These are phyloP conservation scores for Heliconius ismenius DNA, from an alignment of 2,888 invertebrate genomes.

Conservation along the genomic window DNA sequence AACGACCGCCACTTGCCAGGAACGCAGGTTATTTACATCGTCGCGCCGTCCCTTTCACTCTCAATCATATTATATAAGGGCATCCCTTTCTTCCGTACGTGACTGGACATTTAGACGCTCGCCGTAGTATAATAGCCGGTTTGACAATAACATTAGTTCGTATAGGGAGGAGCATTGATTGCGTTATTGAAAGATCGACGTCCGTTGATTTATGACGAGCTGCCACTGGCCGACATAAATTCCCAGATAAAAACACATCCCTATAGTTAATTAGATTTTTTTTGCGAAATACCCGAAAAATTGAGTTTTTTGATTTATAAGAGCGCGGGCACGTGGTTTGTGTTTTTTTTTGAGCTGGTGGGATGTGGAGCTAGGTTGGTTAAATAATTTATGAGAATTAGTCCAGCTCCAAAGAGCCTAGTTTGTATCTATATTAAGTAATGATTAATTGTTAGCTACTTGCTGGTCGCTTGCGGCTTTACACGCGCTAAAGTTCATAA, in stretches of 20 bases:
- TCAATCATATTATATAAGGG: conserved; percentile 45
- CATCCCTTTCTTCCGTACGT: conserved; percentile 59
- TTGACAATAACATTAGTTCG: conserved; percentile 78
- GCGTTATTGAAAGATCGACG: conserved; percentile 77
- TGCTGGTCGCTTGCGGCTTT: neutral
- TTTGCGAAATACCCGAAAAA: conserved; percentile 23
- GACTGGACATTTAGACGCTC: conserved; percentile 73
- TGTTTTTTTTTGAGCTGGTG: neutral
- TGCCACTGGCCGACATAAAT: conserved; percentile 44
- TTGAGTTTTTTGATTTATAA: conserved; percentile 21
- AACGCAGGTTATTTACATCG: conserved; percentile 38
- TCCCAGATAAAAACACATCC: conserved; percentile 40
- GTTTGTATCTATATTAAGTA: neutral
- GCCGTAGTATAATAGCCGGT: conserved; percentile 69
- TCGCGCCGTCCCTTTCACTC: conserved; percentile 51
- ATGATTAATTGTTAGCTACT: neutral
- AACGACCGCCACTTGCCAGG: conserved; percentile 33
- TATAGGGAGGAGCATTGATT: conserved; percentile 71
- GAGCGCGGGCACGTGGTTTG: conserved; percentile 6
- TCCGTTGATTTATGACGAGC: conserved; percentile 62
- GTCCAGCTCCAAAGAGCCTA: too few relatives aligned
- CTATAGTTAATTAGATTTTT: conserved; percentile 38
- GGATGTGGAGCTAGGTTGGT: neutral
- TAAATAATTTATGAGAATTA: conserved; percentile 1
- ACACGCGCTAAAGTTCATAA: neutral